Evolutionary conservation across 2,888 invertebrate genomes (phyloP), one percentile per base, ranked within the genome.

Genomic region (Petrolisthes cinctipes): DNA sequence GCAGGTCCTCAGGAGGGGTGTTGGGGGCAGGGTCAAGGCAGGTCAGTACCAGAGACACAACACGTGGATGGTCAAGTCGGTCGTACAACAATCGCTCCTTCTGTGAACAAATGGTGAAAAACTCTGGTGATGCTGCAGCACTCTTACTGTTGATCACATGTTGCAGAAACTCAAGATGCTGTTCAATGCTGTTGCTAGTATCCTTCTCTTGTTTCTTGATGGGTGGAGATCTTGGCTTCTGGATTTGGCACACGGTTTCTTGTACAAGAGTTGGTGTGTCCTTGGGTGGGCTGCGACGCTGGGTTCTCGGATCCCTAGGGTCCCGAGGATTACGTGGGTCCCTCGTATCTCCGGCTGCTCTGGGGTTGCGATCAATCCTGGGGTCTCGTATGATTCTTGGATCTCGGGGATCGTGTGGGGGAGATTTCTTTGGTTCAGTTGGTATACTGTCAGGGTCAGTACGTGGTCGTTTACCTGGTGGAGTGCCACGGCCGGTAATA

Each of bases 21-120:
- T 86, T 78, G 1, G 90, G 90, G 17, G 82, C 76, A 37, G 71
- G 75, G 11, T 73, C 83, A 11, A 87, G 53, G 71, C 83, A 88
- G 11, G 71, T 56, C 23, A 90, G 76, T 7, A 90, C 85, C 66
- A 90, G 80, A 11, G 86, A 86, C 54, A 90, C 90, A 20, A 90
- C 90, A 54, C 79, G 82, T 7, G 80, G 80, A 56, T 83, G 83
- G 61, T 88, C 88, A 54, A 90, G 80, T 6, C 85, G 87, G 53
- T 90, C 83, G 71, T 88, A 90, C 37, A 90, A 56, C n/a, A 84
- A 68, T 5, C 82, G 75, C 68, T 90, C 90, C 86, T 86, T 88
- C 17, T 85, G 66, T 3, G 86, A 71, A 68, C 87, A 90, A 9
- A 51, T 14, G 20, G 82, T 75, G n/a, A 75, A n/a, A 76, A 85